Base-by-base conservation (phyloP, 2,797 vertebrate species). In the Sarcophilus harrisii region DNA sequence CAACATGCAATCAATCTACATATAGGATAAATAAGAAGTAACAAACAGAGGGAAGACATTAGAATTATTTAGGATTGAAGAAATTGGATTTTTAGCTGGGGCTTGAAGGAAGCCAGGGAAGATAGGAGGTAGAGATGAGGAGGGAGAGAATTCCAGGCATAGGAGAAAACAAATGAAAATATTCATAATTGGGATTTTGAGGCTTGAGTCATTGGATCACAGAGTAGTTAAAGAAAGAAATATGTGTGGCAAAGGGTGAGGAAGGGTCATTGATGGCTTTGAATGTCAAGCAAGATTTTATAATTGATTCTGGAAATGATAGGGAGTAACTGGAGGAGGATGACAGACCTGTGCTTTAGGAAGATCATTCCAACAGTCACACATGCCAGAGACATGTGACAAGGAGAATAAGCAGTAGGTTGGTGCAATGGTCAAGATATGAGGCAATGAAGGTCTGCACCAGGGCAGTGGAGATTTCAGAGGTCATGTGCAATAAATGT, bases 181-280 rank as follows among this genome's bases (percentile, higher is more conserved):
- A 87, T 49, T 21, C 38, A 73, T 38, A 87, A 21, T 87, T 49
- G 73, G 73, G 9, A 45, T 0, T 49, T 45, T 10, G 73, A 87
- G 10, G 38, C 73, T 21, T 38, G 18, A 24, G 10, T 87, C 73
- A 45, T 3, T 45, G 9, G 38, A 45, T 87, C 24, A 49, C 73
- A 45, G 38, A 11, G 1, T 87, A 24, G 66, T 21, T 81, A 3
- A 90, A 90, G 90, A 90, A 54, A 54, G 29, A 94, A 97, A 95
- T 95, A 94, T 96, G 90, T 93, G 94, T 30, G 16, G 90, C 21
- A 29, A 55, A 55, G 52, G 27, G 52, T 29, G 32, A 24, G 16
- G 32, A 32, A 90, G 55, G 49, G 29, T 54, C 14, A 45, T 10
- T 4, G 49, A 49, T 9, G 24, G 38, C 38, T 87, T 87, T 27